Evolutionary conservation across 2,113 vertebrate genomes (phyloP), one percentile per base, ranked within the genome.

Genomic region (Amazona guildingii): DNA sequence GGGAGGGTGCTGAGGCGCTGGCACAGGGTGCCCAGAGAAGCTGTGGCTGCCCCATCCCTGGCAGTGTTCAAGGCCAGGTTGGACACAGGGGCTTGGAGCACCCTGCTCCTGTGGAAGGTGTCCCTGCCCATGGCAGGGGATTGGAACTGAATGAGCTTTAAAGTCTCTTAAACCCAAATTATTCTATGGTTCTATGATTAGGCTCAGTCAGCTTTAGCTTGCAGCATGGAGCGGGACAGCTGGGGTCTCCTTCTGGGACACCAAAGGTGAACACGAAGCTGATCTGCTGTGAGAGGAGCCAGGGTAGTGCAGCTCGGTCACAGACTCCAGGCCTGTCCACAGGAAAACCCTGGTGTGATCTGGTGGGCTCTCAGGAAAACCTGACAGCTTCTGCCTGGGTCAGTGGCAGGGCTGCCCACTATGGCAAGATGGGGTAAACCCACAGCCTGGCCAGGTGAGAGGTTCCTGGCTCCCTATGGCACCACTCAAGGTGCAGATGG

Each of bases 401-500:
- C 69, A 20, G 54, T 4, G 6, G 62, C 62, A 83, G 67, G 39
- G 88, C 69, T 5, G 3, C 37, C 62, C 21, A 46, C 0, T 0
- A 90, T 29, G 66, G 46, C 8, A 17, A 55, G 21, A 33, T 1
- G 10, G 39, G 27, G 59, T 6, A 74, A 64, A 73, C 6, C 25
- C 63, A 11, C 55, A 51, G 52, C 35, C 63, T 1, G 0, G 2
- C 25, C 3, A 3, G 49, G 29, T 66, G 64, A 74, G 28, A 70
- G 41, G 46, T 3, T 70, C 43, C 6, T 17, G 20, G 35, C 28
- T 61, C 31, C 16, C 49, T 14, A 1, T 4, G 59, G 54, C 70
- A 55, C 16, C 3, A 0, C 29, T 51, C 6, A 4, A 80, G 62
- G 7, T 55, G 20, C 39, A 6, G 4, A 2, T 0, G 13, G 48